A percentile compares a stretch with the other conserved stretches of the same genome.
Conservation (phyloP, 1,140 invertebrate species). For the Sinella curviseta region DNA sequence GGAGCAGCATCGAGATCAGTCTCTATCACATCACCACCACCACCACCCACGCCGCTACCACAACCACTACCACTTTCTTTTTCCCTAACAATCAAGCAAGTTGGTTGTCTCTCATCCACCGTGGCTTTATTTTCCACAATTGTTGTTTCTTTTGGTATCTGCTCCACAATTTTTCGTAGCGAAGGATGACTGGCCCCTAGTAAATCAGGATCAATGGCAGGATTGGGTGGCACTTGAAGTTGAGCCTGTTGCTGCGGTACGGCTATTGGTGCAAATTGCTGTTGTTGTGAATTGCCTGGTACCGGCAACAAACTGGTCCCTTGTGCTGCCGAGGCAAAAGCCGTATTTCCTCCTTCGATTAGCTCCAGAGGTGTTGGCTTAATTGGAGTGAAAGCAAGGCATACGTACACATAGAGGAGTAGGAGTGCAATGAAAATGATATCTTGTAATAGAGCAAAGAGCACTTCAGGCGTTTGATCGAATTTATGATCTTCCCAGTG, state of each 20-base stretch:
- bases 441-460: neutral
- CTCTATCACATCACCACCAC: neutral
- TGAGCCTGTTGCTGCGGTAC: neutral
- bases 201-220: neutral
- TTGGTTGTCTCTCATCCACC: neutral
- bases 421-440: neutral
- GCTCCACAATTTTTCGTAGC: neutral
- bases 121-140: neutral
- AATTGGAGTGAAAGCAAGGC: conserved; percentile 19
- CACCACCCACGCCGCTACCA: neutral
- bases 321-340: neutral
- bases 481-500: conserved; percentile 33
- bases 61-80: neutral
- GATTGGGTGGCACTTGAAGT: neutral
- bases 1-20: conserved; percentile 9
- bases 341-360: neutral
- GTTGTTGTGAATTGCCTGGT: neutral
- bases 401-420: neutral
- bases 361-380: conserved; percentile 18
- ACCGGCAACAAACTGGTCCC: neutral
- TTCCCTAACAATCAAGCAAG: neutral
- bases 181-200: neutral
- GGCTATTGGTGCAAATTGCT: neutral
- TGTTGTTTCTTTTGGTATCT: neutral
- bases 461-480: neutral